These are phyloP conservation scores for Glossophaga mutica DNA, from an alignment of 2,797 vertebrate species.

Conservation along the genomic window DNA sequence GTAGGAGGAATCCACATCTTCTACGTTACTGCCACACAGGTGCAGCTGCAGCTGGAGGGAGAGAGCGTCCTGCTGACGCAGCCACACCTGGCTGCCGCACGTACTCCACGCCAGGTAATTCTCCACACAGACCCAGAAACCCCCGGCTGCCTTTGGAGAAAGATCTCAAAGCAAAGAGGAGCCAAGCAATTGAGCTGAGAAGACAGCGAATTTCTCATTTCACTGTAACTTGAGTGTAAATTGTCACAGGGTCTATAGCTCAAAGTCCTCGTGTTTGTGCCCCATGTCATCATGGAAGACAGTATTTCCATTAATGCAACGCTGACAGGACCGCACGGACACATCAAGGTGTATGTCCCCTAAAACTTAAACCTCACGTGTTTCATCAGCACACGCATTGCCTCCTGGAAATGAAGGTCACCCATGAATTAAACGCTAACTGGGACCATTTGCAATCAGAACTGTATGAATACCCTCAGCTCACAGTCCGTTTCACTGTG, in stretches of 20 bases:
- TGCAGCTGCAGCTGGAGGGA: not conserved
- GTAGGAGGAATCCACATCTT: not conserved
- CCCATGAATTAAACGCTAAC: not conserved
- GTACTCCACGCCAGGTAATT: rapidly evolving
- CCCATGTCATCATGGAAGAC: not conserved
- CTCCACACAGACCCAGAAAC: not conserved
- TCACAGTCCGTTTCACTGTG: not conserved
- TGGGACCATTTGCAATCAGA: not conserved
- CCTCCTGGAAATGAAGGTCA: not conserved
- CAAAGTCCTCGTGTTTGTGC: not conserved
- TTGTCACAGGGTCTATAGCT: not conserved
- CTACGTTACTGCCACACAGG: not conserved
- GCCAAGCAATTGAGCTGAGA: not conserved
- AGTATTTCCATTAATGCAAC: not conserved
- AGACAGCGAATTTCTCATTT: not conserved
- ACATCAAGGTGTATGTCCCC: not conserved
- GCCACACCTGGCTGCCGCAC: rapidly evolving
- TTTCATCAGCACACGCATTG: not conserved
- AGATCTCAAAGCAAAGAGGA: not conserved
- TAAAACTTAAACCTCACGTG: not conserved
- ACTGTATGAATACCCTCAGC: not conserved
- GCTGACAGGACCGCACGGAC: not conserved
- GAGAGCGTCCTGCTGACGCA: not conserved
- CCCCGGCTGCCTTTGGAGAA: not conserved
- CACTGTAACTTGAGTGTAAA: not conserved